Conservation (phyloP, 2,797 vertebrate species). For the Esox lucius region DNA sequence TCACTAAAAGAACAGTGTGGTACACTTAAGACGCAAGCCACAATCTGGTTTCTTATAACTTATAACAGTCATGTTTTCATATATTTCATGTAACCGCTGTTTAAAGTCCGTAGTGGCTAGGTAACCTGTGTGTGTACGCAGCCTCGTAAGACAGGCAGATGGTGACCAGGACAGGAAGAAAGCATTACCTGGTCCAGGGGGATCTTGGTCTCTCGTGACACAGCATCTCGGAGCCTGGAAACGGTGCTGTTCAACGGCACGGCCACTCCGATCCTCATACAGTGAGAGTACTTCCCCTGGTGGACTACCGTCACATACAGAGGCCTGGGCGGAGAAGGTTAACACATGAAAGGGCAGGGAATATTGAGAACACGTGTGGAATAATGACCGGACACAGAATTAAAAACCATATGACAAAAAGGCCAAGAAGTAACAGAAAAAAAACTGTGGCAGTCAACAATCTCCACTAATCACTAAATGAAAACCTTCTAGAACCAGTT, state of each 20-base stretch:
- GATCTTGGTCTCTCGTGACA: conserved; percentile 95
- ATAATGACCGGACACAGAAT: neutral
- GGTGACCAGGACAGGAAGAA: conserved; percentile 42
- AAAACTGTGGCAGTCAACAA: neutral
- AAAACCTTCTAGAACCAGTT: neutral
- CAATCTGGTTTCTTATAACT: too few relatives aligned
- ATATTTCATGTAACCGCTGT: neutral
- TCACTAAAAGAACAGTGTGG: too few relatives aligned
- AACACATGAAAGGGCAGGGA: neutral
- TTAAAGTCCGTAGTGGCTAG: neutral
- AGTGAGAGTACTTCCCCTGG: conserved; percentile 97
- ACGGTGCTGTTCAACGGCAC: conserved; percentile 91
- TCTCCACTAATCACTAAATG: neutral
- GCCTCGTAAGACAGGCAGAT: conserved; percentile 41
- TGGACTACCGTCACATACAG: conserved; percentile 95
- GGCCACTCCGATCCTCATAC: conserved; percentile 94
- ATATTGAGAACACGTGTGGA: neutral
- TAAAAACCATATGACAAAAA: neutral
- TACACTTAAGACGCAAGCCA: too few relatives aligned
- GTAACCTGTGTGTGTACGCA: conserved; percentile 27
- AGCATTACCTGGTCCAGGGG: conserved; percentile 96
- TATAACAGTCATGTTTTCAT: too few relatives aligned
- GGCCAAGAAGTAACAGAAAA: neutral
- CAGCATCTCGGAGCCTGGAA: conserved; percentile 89
- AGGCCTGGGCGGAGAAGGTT: conserved; percentile 73